These are phyloP conservation scores for Polypedilum vanderplanki DNA, from an alignment of 1,140 invertebrate genomes.

Conservation along the genomic window DNA sequence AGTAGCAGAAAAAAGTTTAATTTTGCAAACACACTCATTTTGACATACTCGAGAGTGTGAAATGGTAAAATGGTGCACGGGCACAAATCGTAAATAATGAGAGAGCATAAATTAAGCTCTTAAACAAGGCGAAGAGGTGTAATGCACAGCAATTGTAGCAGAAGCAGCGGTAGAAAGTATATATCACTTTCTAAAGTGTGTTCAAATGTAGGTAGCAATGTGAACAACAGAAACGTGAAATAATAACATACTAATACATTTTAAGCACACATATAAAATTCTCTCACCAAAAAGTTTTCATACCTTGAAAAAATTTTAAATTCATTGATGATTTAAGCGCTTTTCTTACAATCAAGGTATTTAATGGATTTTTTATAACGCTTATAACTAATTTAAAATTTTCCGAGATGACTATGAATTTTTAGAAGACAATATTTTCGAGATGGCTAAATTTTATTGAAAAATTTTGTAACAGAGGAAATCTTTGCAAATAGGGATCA, in stretches of 20 bases:
- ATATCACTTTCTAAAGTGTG: slow-evolving; percentile 6
- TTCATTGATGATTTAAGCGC: too few species aligned
- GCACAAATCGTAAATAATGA: slow-evolving; percentile 5
- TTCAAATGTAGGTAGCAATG: background rate
- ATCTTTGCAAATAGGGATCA: too few species aligned
- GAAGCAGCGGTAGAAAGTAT: background rate
- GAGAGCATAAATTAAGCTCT: background rate
- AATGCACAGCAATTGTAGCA: background rate
- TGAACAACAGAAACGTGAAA: background rate
- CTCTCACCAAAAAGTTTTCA: too few species aligned
- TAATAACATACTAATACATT: background rate
- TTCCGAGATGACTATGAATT: too few species aligned
- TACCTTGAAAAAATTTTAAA: too few species aligned
- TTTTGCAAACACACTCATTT: background rate
- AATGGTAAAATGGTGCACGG: slow-evolving; percentile 6
- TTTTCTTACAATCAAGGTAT: too few species aligned
- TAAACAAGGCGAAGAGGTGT: slow-evolving; percentile 11
- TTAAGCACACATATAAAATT: background rate
- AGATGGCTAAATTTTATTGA: too few species aligned
- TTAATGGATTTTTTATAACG: too few species aligned
- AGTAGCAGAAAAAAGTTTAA: background rate
- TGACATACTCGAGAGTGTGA: background rate
- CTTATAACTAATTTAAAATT: too few species aligned
- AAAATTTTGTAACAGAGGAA: too few species aligned
- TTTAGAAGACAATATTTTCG: too few species aligned